Conservation (phyloP, 2,113 vertebrate genomes). For the Nansenia antarctica region DNA sequence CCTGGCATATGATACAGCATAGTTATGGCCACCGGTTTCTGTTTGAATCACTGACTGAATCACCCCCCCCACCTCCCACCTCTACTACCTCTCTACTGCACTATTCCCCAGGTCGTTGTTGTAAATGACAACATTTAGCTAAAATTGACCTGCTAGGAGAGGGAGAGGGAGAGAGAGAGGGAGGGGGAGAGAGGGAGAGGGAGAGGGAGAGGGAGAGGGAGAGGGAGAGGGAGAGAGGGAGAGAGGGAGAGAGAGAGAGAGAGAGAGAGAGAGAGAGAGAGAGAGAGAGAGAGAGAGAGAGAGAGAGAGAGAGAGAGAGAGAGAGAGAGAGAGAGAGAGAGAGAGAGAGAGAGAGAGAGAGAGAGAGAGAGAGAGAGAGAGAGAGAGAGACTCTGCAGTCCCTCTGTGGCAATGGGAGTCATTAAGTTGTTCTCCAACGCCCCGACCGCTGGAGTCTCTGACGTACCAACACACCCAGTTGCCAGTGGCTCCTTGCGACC, state of each 20-base stretch:
- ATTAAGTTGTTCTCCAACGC: constrained; percentile 46
- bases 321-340: neutral
- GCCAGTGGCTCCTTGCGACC: constrained; percentile 49
- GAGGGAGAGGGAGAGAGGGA: neutral
- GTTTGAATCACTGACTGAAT: neutral
- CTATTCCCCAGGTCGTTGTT: no score
- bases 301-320: neutral
- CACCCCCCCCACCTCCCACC: neutral
- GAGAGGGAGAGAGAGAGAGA: no score
- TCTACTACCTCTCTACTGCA: neutral
- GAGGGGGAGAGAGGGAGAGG: no score
- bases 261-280: neutral
- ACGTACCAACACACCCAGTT: constrained; percentile 40
- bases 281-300: neutral
- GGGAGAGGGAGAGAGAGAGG: no score
- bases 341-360: neutral
- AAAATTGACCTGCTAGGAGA: no score
- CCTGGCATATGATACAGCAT: neutral
- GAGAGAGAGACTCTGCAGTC: constrained; percentile 16
- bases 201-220: neutral
- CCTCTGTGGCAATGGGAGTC: constrained; percentile 35
- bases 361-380: neutral
- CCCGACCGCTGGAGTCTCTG: constrained; percentile 15
- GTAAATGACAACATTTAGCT: no score
- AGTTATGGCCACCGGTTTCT: neutral